phyloP scores from a whole-genome alignment of 2,888 invertebrate genomes.

The Iphiclides podalirius region DNA sequence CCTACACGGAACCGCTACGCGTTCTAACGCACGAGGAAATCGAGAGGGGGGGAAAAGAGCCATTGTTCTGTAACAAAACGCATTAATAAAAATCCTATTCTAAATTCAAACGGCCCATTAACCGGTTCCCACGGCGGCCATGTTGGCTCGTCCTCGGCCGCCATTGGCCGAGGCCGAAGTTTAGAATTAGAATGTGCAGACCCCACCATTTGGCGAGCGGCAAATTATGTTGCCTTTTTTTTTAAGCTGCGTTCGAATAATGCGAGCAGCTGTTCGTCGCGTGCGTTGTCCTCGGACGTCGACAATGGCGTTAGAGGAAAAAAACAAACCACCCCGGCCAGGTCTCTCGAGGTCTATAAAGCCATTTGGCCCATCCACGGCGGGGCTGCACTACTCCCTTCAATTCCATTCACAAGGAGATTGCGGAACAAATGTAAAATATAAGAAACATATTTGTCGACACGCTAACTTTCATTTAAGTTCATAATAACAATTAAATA shows the following conservation, averaged over 20 bases:
- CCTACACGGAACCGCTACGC: slow-evolving; percentile 21
- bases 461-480: neutral
- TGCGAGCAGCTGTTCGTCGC: slow-evolving; percentile 55
- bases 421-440: no score
- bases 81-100: slow-evolving; percentile 77
- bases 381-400: no score
- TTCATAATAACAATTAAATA: no score
- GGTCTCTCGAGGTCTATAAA: neutral
- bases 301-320: slow-evolving; percentile 44
- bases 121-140: slow-evolving; percentile 79
- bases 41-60: slow-evolving; percentile 45
- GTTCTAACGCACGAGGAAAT: slow-evolving; percentile 37
- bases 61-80: slow-evolving; percentile 62
- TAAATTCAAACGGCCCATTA: slow-evolving; percentile 79
- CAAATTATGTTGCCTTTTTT: slow-evolving; percentile 70
- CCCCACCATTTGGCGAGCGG: slow-evolving; percentile 78
- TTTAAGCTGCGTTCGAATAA: slow-evolving; percentile 63
- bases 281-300: slow-evolving; percentile 37
- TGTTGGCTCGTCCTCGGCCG: slow-evolving; percentile 75
- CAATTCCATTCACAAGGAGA: no score
- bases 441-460: no score
- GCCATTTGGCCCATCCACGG: neutral
- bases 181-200: slow-evolving; percentile 79
- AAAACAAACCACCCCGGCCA: slow-evolving; percentile 6
- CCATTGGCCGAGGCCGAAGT: slow-evolving; percentile 75